Percentiles rank a stretch among this genome's conserved stretches.
These are phyloP conservation scores for Sthenelais limicola DNA, from an alignment of 2,888 invertebrate genomes.

Conservation along the genomic window DNA sequence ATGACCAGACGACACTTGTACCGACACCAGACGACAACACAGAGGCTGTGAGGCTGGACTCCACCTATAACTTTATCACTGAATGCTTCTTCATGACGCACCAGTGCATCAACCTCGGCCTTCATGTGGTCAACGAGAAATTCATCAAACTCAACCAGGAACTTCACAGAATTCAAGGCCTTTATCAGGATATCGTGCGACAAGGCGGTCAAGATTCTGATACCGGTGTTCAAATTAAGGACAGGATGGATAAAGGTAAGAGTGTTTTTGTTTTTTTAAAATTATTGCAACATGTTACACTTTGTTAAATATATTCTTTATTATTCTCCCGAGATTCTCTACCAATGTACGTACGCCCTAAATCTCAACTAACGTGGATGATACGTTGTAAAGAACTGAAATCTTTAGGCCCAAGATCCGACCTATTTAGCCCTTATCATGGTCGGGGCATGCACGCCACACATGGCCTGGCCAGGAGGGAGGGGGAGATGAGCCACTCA, in stretches of 20 bases:
- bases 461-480: too few relatives aligned
- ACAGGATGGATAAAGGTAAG: constrained; percentile 67
- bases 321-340: too few relatives aligned
- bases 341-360: too few relatives aligned
- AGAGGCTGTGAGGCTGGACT: constrained; percentile 37
- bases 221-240: constrained; percentile 69
- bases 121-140: constrained; percentile 74
- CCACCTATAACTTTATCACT: constrained; percentile 80
- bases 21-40: constrained; percentile 75
- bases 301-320: too few relatives aligned
- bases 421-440: too few relatives aligned
- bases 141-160: constrained; percentile 76
- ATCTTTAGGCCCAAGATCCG: too few relatives aligned
- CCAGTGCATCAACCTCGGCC: constrained; percentile 85
- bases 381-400: too few relatives aligned
- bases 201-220: constrained; percentile 76
- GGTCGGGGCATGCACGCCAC: too few relatives aligned
- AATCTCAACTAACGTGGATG: too few relatives aligned
- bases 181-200: constrained; percentile 80
- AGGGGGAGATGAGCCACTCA: too few relatives aligned
- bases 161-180: constrained; percentile 79
- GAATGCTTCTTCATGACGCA: constrained; percentile 94
- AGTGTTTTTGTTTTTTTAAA: too few relatives aligned
- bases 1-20: constrained; percentile 85
- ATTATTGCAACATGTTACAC: too few relatives aligned